phyloP scores from a whole-genome alignment of 2,113 vertebrate genomes.

The Misgurnus mizolepis region DNA sequence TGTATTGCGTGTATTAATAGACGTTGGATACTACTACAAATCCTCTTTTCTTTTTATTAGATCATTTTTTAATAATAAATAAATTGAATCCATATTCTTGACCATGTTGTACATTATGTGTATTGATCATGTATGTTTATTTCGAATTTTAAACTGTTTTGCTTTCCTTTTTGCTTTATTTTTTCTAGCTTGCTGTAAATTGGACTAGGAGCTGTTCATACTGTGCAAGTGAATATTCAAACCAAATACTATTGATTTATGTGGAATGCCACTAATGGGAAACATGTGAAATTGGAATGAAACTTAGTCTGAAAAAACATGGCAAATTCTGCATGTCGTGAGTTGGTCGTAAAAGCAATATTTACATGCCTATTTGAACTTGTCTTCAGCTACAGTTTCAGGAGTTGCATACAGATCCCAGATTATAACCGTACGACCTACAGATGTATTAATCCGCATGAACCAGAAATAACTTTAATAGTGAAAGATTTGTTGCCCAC shows the following conservation, averaged over 20 bases:
- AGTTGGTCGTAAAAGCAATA: constrained; percentile 41
- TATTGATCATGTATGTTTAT: neutral
- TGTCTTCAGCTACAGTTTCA: constrained; percentile 70
- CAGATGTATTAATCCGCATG: constrained; percentile 64
- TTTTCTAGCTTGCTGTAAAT: constrained; percentile 23
- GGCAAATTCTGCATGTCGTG: constrained; percentile 32
- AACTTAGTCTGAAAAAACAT: constrained; percentile 49
- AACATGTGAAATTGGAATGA: neutral
- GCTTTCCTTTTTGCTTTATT: neutral
- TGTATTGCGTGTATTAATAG: neutral
- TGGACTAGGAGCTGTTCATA: neutral
- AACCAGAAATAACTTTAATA: constrained; percentile 45
- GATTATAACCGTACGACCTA: constrained; percentile 48
- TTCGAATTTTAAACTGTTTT: neutral
- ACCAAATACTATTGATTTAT: neutral
- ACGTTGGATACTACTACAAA: neutral
- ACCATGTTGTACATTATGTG: neutral
- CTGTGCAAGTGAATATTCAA: neutral
- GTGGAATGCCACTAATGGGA: neutral
- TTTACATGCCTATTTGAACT: constrained; percentile 49
- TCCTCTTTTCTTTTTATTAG: neutral
- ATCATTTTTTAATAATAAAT: neutral
- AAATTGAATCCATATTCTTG: neutral
- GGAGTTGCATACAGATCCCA: constrained; percentile 72
- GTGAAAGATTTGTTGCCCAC: constrained; percentile 64